These are phyloP conservation scores for Harpagifer antarcticus DNA, from an alignment of 2,797 vertebrate species.

Conservation along the genomic window DNA sequence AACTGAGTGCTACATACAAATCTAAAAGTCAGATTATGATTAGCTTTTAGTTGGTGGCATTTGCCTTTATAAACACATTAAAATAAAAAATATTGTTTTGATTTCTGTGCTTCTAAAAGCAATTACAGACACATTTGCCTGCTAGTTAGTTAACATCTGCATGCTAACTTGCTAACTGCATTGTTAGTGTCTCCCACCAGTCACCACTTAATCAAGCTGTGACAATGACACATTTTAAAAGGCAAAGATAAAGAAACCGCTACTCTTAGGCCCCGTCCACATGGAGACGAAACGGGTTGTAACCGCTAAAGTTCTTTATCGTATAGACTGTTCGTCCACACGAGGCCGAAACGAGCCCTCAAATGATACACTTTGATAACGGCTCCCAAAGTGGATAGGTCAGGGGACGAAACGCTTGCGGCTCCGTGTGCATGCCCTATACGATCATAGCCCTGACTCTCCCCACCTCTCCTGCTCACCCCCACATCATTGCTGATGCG, in stretches of 20 bases:
- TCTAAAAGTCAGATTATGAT: background rate
- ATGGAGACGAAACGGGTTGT: no score
- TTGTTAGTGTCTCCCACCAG: conserved; percentile 14
- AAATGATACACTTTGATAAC: no score
- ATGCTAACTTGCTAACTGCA: background rate
- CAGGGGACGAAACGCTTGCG: no score
- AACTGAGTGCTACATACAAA: background rate
- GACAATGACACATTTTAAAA: conserved; percentile 27
- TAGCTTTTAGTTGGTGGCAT: background rate
- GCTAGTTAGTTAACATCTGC: conserved; percentile 18
- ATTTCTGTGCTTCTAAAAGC: background rate
- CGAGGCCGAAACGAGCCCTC: no score
- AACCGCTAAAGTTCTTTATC: no score
- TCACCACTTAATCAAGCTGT: conserved; percentile 24
- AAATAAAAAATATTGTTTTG: conserved; percentile 1
- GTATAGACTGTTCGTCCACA: no score
- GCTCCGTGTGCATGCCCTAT: no score
- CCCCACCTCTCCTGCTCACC: no score
- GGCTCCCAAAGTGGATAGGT: no score
- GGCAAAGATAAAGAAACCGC: background rate
- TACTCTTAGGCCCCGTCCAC: background rate
- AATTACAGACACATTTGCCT: conserved; percentile 3
- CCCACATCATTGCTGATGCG: no score
- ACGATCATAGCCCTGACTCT: no score
- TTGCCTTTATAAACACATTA: background rate